Evolutionary conservation across 2,888 invertebrate species (phyloP), one percentile per base, ranked within the genome.

Genomic region (Tachystola acroxantha): DNA sequence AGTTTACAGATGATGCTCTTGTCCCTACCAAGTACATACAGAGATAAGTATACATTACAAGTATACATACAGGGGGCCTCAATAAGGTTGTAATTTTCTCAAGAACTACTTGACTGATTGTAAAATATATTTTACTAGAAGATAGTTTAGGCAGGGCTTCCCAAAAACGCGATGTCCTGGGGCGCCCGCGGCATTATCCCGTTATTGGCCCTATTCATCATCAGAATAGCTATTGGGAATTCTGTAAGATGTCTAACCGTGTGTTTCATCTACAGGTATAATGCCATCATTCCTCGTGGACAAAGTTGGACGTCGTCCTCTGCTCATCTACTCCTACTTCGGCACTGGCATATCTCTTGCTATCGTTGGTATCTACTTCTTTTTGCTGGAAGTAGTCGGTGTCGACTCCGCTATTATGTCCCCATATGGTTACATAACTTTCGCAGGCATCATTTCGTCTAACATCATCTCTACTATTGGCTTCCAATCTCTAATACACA

Each of bases 401-500:
- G 63, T 74, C 3, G 48, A 53, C 11, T 46, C 53, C 9, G 43
- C 51, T 0, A 25, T 52, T 1, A 46, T 68, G 53, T 53, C 55
- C 44, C 39, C 75, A 47, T 52, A 64, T 66, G 45, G 75, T 55
- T 48, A 68, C 50, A 39, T 89, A 0, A 67, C 74, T 0, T 79
- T 88, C 10, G 61, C 79, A 1, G 86, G 87, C 1, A 69, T 89
- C n/a, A 57, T 74, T 5, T 5, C 60, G 1, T 58, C 65, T 0
- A 63, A 56, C 7, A 53, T 77, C 0, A 48, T 70, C 1, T 59
- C 73, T 0, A 63, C 64, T 7, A 12, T 81, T 14, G 90, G 90
- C 0, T 74, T 84, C 29, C 82, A 81, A 32, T 86, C 88, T 0
- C 48, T 89, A n/a, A 64, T 77, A 0, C 78, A 76, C 34, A 64